Evolutionary conservation across 2,888 invertebrate genomes (phyloP), one percentile per base, ranked within the genome.

Genomic region (Caenorhabditis becei): DNA sequence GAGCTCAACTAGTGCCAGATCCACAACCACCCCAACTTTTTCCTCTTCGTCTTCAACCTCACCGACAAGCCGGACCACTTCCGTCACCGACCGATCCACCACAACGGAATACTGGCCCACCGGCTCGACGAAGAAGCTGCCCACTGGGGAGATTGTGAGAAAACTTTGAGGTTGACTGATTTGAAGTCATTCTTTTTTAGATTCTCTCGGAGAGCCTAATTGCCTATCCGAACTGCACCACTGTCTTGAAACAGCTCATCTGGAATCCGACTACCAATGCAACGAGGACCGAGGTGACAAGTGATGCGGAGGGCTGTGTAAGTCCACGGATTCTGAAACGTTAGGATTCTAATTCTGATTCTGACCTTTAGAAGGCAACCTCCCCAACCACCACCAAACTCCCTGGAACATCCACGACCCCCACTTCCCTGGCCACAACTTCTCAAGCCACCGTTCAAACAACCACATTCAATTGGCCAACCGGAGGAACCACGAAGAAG

Each of bases 221-320:
- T 16, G 41, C 59, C 7, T 59, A 14, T n/a, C n/a, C n/a, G 8
- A 59, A 59, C 35, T 59, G 59, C 23, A 59, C 59, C 1, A 59
- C 59, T 3, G 20, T 59, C 23, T 35, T 59, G 16, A 16, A 41
- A 14, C 47, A 63, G 10, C 7, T 49, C 16, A 26, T 63, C 11
- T n/a, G 16, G 18, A 63, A 63, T 20, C 28, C 41, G 5, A 23
- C 28, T 7, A 41, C 47, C 2, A 32, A 32, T 16, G 11, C 20
- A 16, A 47, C 24, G 11, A 47, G 26, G n/a, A 49, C 28, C 11
- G 41, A 47, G n/a, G 20, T 16, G 2, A 20, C 14, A 1, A 28
- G 24, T 1, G 62, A 63, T 28, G 16, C 62, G n/a, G 28, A 63
- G 47, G 62, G 62, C 18, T 63, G 62, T 63, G 49, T 49, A n/a